Percentiles rank a stretch among this genome's conserved stretches.
phyloP scores from a whole-genome alignment of 1,140 invertebrate species.

The Brachionus rotundiformis region DNA sequence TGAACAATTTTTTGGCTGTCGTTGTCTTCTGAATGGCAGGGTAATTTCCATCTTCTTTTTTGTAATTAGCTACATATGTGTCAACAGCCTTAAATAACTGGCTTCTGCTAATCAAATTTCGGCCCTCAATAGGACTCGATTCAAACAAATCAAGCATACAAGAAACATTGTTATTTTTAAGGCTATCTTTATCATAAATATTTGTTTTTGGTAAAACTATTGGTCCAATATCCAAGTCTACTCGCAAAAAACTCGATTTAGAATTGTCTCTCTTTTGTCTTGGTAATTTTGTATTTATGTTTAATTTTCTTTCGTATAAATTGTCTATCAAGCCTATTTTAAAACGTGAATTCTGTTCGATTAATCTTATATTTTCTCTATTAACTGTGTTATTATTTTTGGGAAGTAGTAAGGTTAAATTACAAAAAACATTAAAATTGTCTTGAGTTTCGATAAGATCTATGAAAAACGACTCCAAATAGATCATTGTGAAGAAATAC shows the following conservation, averaged over 20 bases:
- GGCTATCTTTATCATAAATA: background rate
- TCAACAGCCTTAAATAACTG: background rate
- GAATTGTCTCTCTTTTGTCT: background rate
- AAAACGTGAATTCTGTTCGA: background rate
- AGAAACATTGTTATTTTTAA: slow-evolving; percentile 21
- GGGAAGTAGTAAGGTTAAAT: background rate
- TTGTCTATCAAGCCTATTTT: slow-evolving; percentile 11
- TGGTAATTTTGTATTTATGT: background rate
- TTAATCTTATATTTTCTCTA: background rate
- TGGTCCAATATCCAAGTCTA: slow-evolving; percentile 18
- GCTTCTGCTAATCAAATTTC: background rate
- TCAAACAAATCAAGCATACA: slow-evolving; percentile 5
- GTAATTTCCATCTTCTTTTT: background rate
- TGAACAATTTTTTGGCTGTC: background rate
- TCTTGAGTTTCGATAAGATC: background rate
- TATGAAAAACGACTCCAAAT: background rate
- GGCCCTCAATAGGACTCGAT: background rate
- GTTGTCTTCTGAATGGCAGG: background rate
- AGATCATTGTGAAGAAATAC: background rate
- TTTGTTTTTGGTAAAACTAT: slow-evolving; percentile 12
- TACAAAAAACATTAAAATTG: slow-evolving; percentile 20
- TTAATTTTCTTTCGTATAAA: background rate
- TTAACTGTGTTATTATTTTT: background rate
- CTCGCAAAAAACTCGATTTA: background rate
- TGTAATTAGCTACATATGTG: background rate